Base-by-base conservation (phyloP, 2,113 vertebrate species). In the Pterophyllum scalare region DNA sequence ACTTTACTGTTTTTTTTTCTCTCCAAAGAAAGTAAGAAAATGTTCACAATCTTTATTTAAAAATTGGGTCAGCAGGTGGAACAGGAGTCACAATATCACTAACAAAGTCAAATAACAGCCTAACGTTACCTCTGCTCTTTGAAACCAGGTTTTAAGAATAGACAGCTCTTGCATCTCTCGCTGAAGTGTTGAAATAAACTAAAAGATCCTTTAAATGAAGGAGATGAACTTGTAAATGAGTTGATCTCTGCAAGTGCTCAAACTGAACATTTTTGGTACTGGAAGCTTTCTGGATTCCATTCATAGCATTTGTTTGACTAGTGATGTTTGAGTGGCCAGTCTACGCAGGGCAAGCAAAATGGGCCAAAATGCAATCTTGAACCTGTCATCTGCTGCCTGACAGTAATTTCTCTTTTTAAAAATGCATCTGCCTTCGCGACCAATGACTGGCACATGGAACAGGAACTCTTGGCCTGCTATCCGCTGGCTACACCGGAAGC, bases 381-480 rank as follows among this genome's bases (percentile, higher is more conserved):
- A 72, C 46, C 46, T n/a, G 46, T 54, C 46, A 31, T 54, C 67
- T 72, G 46, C 46, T 72, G 67, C 46, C 67, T 72, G 46, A 72
- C 46, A 54, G 52, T 12, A n/a, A 19, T 54, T 72, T 72, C 10
- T n/a, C 46, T 33, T 72, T 72, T n/a, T 33, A 72, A 54, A 72
- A 72, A 72, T 54, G 67, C 46, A 54, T 72, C 67, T 72, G 46
- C 67, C 52, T 72, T 72, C 26, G 28, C 33, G 11, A 72, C 10
- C 67, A 72, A 19, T 33, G 2, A 72, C 31, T 54, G 46, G 46
- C 67, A 72, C 46, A 54, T 54, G 7, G 26, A 72, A 54, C 26
- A 72, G 67, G 26, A 72, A 52, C 40, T 72, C 65, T 72, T 52
- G 43, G 65, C 43, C 43, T n/a, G 65, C 43, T 31, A 72, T 52